phyloP scores from a whole-genome alignment of 2,113 vertebrate species.

The Oryzias curvinotus region DNA sequence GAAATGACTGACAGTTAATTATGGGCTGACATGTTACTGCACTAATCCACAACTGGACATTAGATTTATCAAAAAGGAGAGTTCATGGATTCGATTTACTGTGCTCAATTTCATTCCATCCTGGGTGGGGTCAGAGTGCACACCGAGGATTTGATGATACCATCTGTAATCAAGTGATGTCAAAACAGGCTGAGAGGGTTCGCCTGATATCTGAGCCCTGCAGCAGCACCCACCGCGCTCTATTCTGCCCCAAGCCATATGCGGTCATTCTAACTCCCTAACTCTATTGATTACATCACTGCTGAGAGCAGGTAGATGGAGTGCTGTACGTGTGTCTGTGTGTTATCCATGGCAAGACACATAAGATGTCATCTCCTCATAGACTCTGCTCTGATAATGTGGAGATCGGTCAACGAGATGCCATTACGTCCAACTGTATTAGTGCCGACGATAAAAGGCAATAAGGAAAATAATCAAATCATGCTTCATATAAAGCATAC shows the following conservation, averaged over 20 bases:
- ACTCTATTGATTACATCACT: conserved; percentile 41
- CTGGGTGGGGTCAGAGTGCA: conserved; percentile 55
- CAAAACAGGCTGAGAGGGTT: conserved; percentile 30
- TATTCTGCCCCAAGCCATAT: conserved; percentile 13
- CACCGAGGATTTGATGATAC: conserved; percentile 44
- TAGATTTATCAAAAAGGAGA: conserved; percentile 7
- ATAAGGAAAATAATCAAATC: conserved; percentile 41
- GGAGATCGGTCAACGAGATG: conserved; percentile 40
- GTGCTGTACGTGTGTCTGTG: conserved; percentile 4
- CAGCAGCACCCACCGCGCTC: conserved; percentile 7
- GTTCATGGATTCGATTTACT: conserved; percentile 31
- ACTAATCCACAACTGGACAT: conserved; percentile 30
- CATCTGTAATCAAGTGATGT: conserved; percentile 58
- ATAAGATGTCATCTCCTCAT: conserved; percentile 22
- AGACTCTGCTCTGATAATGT: conserved; percentile 35
- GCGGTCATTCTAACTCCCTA: conserved; percentile 44
- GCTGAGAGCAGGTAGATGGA: conserved; percentile 30
- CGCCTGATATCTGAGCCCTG: conserved; percentile 24
- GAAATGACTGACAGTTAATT: conserved; percentile 48
- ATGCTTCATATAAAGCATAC: conserved; percentile 33
- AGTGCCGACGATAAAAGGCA: conserved; percentile 42
- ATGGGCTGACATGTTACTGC: conserved; percentile 23
- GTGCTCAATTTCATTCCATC: conserved; percentile 50
- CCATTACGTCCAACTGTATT: conserved; percentile 51
- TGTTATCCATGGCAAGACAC: conserved; percentile 19